phyloP scores from a whole-genome alignment of 2,888 invertebrate genomes.

The Ypsolopha sequella region DNA sequence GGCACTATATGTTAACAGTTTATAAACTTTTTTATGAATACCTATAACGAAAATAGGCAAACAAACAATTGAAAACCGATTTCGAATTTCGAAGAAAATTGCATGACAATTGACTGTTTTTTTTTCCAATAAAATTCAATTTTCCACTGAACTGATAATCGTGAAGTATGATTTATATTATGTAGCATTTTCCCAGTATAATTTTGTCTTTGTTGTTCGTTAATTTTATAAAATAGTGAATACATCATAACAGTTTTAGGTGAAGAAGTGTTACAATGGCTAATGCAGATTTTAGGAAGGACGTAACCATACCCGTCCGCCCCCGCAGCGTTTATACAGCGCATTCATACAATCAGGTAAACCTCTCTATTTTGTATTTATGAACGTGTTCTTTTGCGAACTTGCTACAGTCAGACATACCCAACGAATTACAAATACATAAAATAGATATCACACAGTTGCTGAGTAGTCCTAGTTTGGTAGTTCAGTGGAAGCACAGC shows the following conservation, averaged over 20 bases:
- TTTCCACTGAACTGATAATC: slow-evolving; percentile 22
- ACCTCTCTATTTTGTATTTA: neutral
- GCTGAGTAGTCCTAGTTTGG: no score
- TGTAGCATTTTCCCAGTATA: slow-evolving; percentile 53
- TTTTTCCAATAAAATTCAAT: slow-evolving; percentile 6
- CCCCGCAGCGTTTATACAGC: slow-evolving; percentile 78
- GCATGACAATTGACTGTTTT: slow-evolving; percentile 32
- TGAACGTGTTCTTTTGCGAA: no score
- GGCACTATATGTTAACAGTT: no score
- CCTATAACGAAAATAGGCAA: no score
- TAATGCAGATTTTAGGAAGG: slow-evolving; percentile 62
- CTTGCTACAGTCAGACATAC: no score
- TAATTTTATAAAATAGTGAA: slow-evolving; percentile 55
- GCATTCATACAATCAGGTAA: slow-evolving; percentile 72
- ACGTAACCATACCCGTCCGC: slow-evolving; percentile 63
- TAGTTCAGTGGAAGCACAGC: no score
- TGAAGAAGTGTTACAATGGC: slow-evolving; percentile 59
- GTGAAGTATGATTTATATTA: slow-evolving; percentile 50
- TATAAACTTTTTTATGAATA: no score
- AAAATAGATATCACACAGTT: no score
- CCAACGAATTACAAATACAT: no score
- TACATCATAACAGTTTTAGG: slow-evolving; percentile 43
- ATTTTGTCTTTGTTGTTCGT: slow-evolving; percentile 47
- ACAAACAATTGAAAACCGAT: neutral
- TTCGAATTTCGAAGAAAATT: neutral